Evolutionary conservation across 2,113 vertebrate species (phyloP).

Genomic region (Pontoporia blainvillei): DNA sequence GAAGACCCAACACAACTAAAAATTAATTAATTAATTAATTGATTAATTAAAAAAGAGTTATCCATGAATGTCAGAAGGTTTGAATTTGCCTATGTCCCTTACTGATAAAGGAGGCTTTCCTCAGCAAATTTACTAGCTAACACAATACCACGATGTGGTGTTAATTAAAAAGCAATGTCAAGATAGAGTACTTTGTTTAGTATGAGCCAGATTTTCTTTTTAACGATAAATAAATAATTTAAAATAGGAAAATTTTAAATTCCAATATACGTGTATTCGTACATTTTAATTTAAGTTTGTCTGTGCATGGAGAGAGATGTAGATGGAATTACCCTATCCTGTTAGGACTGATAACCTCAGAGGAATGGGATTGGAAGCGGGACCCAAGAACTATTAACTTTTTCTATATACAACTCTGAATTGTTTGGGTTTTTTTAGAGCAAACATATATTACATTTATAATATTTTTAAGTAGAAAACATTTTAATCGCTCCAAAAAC

Average conservation of each 20-base stretch:
- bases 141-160: background rate
- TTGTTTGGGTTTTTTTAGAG: background rate
- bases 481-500: background rate
- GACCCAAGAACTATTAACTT: background rate
- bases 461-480: background rate
- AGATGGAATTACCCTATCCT: background rate
- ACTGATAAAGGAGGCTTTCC: background rate
- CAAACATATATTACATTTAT: background rate
- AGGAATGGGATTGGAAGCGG: background rate
- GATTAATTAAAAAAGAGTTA: background rate
- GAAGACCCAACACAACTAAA: no score
- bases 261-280: no score
- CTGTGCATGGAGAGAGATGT: background rate
- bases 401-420: background rate
- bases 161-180: background rate
- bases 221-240: background rate
- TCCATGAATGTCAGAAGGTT: background rate
- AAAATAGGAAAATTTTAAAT: background rate
- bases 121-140: background rate
- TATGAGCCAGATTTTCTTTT: background rate
- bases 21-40: no score
- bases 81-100: background rate
- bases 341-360: background rate
- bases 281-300: background rate
- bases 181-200: background rate